Conservation (phyloP, 1,140 invertebrate species). For the Bemisia tabaci region DNA sequence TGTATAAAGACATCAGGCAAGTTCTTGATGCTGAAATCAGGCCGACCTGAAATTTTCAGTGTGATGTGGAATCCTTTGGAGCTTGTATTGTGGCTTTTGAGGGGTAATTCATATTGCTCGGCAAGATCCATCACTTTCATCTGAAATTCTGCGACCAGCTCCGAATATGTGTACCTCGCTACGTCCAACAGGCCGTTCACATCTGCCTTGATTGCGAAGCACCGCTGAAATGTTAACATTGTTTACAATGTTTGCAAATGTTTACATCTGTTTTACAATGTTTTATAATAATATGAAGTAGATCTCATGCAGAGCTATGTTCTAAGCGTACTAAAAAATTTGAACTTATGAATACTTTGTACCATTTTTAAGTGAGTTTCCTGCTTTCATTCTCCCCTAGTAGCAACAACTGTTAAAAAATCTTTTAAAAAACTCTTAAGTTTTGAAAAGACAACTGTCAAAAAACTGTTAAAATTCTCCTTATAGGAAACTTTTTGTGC, state of each 20-base stretch:
- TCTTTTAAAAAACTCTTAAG: too few species aligned
- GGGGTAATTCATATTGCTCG: conserved; percentile 44
- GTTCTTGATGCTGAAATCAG: conserved; percentile 36
- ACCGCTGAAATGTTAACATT: conserved; percentile 62
- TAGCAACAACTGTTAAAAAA: too few species aligned
- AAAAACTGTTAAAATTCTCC: too few species aligned
- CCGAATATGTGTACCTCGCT: conserved; percentile 58
- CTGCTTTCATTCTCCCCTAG: too few species aligned
- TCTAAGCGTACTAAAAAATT: too few species aligned
- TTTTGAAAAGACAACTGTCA: too few species aligned
- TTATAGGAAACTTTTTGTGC: too few species aligned
- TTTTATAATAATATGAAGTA: too few species aligned
- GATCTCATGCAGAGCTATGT: too few species aligned
- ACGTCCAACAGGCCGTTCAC: conserved; percentile 62
- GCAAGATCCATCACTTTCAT: conserved; percentile 45
- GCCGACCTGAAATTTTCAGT: conserved; percentile 34
- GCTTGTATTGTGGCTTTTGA: conserved; percentile 48
- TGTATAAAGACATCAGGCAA: conserved; percentile 52
- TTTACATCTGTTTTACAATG: too few species aligned
- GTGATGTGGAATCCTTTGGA: conserved; percentile 63
- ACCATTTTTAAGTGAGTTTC: too few species aligned
- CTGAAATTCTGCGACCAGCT: conserved; percentile 61
- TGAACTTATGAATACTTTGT: too few species aligned
- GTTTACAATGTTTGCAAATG: conserved; percentile 53
- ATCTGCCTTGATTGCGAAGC: conserved; percentile 66